Base-by-base conservation (phyloP, 2,888 invertebrate genomes). In the Drosophila engyochracea region DNA sequence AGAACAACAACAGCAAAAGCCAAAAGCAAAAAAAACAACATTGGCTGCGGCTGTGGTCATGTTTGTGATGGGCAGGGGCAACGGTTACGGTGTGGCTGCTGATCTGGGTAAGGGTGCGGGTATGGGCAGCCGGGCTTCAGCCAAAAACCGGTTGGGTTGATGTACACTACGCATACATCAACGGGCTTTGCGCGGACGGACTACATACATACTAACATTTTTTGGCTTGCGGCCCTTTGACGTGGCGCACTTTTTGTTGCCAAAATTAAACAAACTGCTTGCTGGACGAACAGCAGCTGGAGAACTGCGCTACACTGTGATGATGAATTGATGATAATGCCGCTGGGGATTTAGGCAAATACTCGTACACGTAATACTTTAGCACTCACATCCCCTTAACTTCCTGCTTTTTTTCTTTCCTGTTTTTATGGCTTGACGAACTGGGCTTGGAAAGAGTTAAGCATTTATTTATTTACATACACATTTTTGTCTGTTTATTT, bases 321-420 rank as follows among this genome's bases (percentile, higher is more conserved):
- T 90, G 90, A 91, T 90, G 89, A 90, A 90, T 90, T 89, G 91
- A 87, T 87, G 85, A 85, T 89, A 85, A 79, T 82, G 82, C 82
- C 82, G 72, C 76, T 58, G 78, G 85, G 85, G 80, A 77, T 76
- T 83, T 75, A 72, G 80, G 75, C 76, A 76, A 83, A 87, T 79
- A 78, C 75, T 69, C 80, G 69, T 65, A 39, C 39, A 39, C 39
- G 57, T 57, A 28, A 28, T 57, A 28, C 55, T 39, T 5, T 35
- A 14, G 10, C 69, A 41, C 39, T 52, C 52, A 2, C 25, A 16
- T 16, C 22, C 33, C 49, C 30, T 58, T 37, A 49, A 35, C 63
- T 47, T 64, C n/a, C 30, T 19, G 49, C 1, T 1, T 49, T 35
- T 28, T 30, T 33, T n/a, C 10, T 58, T 4, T 58, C 25, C 35